A percentile compares a stretch with the other conserved stretches of the same genome.
These are phyloP conservation scores for Propithecus deckenii DNA, from an alignment of 2,797 vertebrate species.

Conservation along the genomic window DNA sequence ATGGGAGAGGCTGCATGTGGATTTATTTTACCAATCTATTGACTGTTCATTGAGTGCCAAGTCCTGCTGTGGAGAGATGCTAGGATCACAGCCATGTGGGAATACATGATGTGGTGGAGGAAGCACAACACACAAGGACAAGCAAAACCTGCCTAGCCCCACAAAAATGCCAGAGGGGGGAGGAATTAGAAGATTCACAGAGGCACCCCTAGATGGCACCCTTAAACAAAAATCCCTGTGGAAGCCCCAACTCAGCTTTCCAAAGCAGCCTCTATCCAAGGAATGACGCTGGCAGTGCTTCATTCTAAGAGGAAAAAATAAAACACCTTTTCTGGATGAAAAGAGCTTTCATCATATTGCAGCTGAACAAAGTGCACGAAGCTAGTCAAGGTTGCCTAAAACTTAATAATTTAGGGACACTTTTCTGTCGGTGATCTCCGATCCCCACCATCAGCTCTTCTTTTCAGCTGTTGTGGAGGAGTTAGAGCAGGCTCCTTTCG, in stretches of 20 bases:
- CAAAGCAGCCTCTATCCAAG: neutral
- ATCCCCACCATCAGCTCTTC: neutral
- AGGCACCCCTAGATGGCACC: slow-evolving; percentile 45
- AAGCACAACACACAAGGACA: neutral
- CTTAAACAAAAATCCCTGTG: slow-evolving; percentile 28
- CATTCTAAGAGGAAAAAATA: neutral
- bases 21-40: neutral
- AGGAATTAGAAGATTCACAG: neutral
- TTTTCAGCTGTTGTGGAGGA: neutral
- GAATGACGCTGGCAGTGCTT: neutral
- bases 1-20: neutral
- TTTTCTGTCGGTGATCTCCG: neutral
- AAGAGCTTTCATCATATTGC: neutral
- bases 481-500: neutral
- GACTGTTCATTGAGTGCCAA: neutral
- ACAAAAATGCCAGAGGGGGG: neutral
- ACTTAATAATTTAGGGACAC: neutral
- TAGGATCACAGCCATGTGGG: neutral
- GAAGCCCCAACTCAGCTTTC: neutral
- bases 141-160: neutral
- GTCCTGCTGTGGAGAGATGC: neutral
- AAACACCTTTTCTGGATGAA: neutral
- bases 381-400: neutral
- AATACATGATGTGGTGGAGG: neutral
- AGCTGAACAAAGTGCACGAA: neutral